These are phyloP conservation scores for Perizoma affinitatum DNA, from an alignment of 2,888 invertebrate species.

Conservation along the genomic window DNA sequence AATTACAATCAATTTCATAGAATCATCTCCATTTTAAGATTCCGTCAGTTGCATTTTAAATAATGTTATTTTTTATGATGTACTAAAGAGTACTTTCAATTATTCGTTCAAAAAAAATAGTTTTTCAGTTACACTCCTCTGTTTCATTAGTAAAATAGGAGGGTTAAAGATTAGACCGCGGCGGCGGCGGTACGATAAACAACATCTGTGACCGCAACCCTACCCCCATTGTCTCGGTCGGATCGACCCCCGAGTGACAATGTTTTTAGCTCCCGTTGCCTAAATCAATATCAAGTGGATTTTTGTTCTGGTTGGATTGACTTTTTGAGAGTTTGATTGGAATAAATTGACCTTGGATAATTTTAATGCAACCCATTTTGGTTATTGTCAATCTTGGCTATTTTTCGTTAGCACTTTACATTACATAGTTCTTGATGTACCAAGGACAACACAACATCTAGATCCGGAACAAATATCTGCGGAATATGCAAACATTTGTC, in stretches of 20 bases:
- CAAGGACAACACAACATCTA: too few species aligned
- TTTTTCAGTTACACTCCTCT: slow-evolving; percentile 29
- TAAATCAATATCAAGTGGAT: slow-evolving; percentile 41
- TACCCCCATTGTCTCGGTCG: slow-evolving; percentile 56
- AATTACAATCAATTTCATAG: too few species aligned
- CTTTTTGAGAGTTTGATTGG: slow-evolving; percentile 13
- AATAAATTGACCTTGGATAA: background rate
- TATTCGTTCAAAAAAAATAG: background rate
- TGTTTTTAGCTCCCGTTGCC: slow-evolving; percentile 51
- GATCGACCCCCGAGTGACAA: slow-evolving; percentile 51
- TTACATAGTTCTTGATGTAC: too few species aligned
- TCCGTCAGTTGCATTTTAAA: too few species aligned
- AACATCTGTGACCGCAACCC: slow-evolving; percentile 75
- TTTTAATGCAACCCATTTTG: too few species aligned
- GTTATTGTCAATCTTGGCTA: too few species aligned
- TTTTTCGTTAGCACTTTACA: too few species aligned
- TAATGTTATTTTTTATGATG: background rate
- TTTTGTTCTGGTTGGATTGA: slow-evolving; percentile 19
- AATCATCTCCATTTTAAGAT: too few species aligned
- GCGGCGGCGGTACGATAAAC: slow-evolving; percentile 63
- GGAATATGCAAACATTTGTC: too few species aligned
- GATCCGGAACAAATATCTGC: too few species aligned
- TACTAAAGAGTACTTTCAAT: too few species aligned
- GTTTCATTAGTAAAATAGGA: slow-evolving; percentile 38
- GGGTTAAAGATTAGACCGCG: slow-evolving; percentile 61